Evolutionary conservation across 2,888 invertebrate species (phyloP), one percentile per base, ranked within the genome.

Genomic region (Deroplatys truncata): DNA sequence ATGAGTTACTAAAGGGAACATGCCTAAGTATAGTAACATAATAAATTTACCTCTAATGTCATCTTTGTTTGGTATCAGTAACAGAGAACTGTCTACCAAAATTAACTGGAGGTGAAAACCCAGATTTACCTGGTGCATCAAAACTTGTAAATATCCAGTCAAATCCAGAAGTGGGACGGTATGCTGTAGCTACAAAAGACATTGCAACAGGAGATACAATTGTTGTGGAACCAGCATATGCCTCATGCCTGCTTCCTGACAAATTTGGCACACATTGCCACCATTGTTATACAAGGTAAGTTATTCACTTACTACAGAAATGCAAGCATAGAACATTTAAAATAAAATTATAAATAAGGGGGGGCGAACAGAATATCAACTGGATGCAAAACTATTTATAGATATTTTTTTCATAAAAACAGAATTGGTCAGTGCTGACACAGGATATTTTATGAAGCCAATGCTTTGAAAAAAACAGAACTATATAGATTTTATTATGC

Each of bases 251-350:
- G 1, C 93, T 97, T 25, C 95, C 97, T 0, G 96, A 96, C 91
- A 96, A 94, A 93, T 97, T 96, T 92, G 97, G 97, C 3, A 96
- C 96, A 1, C 97, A 97, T 92, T 98, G 98, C 92, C 95, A 97
- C 91, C 95, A 97, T 92, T 98, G 98, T 92, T 97, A 97, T 91
- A 94, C 94, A 92, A 95, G 97, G 97, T 97, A 91, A 91, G 29
- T 28, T n/a, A 0, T 84, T 28, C 28, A n/a, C 13, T 43, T 43
- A 43, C 7, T 43, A 43, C 43, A 43, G 43, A 43, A 10, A 25
- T 29, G 43, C 28, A 43, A 89, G 31, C 43, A 29, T 16, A n/a
- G 35, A 25, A 82, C n/a, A 28, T 87, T 49, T 16, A 83, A 8
- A 56, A n/a, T 13, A 31, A 43, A 13, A 43, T 43, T 1, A 13